Conservation (phyloP, 2,888 invertebrate species). For the Apamea crenata region DNA sequence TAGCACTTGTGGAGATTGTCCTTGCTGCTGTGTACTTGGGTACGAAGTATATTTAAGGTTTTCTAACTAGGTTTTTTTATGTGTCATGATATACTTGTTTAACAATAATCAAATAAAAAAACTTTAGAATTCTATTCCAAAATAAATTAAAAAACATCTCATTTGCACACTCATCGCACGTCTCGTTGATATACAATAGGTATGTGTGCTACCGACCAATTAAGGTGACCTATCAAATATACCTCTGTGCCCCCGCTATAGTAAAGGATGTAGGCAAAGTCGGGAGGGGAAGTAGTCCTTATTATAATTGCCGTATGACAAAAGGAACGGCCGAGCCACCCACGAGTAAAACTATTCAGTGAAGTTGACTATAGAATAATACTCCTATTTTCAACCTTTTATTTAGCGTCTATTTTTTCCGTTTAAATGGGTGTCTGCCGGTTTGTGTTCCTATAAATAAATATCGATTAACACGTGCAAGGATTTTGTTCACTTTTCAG, state of each 20-base stretch:
- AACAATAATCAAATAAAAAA: not conserved
- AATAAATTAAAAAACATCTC: constrained; percentile 2
- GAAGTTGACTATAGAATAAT: constrained; percentile 44
- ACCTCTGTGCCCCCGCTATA: not conserved
- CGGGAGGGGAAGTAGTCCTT: constrained; percentile 8
- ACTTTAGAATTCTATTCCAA: not conserved
- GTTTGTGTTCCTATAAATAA: constrained; percentile 17
- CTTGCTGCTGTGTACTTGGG: too few species aligned
- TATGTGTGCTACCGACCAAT: constrained; percentile 12
- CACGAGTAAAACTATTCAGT: constrained; percentile 48
- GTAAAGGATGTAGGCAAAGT: not conserved
- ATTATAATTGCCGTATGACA: constrained; percentile 34
- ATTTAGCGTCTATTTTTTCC: constrained; percentile 27
- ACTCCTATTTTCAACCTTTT: constrained; percentile 36
- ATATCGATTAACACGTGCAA: constrained; percentile 2
- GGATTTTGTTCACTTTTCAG: constrained; percentile 5
- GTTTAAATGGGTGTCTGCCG: not conserved
- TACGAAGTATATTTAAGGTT: too few species aligned
- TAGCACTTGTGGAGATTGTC: not conserved
- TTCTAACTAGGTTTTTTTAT: too few species aligned
- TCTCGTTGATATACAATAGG: constrained; percentile 21
- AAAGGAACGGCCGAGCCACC: constrained; percentile 32
- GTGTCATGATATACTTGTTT: not conserved
- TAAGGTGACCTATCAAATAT: constrained; percentile 24
- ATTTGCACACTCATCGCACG: constrained; percentile 13